phyloP scores from a whole-genome alignment of 2,797 vertebrate genomes.

The Scyliorhinus canicula region DNA sequence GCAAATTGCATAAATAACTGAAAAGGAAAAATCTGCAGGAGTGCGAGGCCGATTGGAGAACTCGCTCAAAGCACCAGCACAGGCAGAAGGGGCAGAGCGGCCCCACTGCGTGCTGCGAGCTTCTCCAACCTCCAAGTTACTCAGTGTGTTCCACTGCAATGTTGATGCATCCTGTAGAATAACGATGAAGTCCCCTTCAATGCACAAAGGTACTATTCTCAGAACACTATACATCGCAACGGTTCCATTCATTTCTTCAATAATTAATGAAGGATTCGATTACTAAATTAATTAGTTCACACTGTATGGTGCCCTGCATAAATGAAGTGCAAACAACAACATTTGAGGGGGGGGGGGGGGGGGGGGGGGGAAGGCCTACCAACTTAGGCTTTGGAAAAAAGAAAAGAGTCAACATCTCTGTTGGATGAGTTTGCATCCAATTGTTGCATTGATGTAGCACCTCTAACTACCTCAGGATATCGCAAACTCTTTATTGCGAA shows the following conservation, averaged over 20 bases:
- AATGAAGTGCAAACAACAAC: not conserved
- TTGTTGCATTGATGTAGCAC: not conserved
- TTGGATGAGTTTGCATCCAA: too few relatives aligned
- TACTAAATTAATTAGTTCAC: not conserved
- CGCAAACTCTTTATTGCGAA: not conserved
- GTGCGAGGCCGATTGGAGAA: not conserved
- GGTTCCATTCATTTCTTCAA: not conserved
- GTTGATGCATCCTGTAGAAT: not conserved
- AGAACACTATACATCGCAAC: not conserved
- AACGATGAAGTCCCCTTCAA: not conserved
- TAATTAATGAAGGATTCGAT: conserved; percentile 12
- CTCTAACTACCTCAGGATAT: not conserved
- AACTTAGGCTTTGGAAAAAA: not conserved
- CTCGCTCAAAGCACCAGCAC: not conserved
- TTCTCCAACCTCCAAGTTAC: not conserved
- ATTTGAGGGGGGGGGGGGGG: too few relatives aligned
- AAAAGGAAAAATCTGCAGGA: not conserved
- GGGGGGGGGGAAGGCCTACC: not conserved
- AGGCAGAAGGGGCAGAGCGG: not conserved
- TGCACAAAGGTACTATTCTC: not conserved
- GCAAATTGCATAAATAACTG: not conserved
- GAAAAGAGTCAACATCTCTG: not conserved
- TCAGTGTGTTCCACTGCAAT: not conserved
- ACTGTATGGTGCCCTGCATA: not conserved
- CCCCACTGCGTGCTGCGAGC: not conserved